A percentile compares a stretch with the other conserved stretches of the same genome.
Evolutionary conservation across 1,140 invertebrate species (phyloP).

Genomic region (Musca domestica): DNA sequence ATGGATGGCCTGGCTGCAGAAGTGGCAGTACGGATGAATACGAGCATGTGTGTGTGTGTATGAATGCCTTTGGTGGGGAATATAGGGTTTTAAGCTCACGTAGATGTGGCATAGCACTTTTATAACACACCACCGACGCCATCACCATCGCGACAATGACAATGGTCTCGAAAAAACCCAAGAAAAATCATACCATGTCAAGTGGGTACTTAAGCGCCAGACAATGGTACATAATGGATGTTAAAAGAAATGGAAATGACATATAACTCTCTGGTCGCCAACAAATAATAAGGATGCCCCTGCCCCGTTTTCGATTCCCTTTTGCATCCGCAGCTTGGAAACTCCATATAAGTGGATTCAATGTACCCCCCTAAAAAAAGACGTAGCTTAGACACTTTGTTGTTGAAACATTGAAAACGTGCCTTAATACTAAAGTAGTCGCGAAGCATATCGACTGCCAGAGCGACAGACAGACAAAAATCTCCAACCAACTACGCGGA

Average conservation of each 20-base stretch:
- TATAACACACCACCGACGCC: too few relatives aligned
- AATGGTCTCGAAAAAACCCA: constrained; percentile 22
- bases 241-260: constrained; percentile 22
- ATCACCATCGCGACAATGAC: too few relatives aligned
- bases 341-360: too few relatives aligned
- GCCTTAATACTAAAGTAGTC: neutral
- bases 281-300: too few relatives aligned
- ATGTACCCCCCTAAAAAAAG: too few relatives aligned
- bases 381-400: too few relatives aligned
- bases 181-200: constrained; percentile 29
- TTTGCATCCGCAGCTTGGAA: too few relatives aligned
- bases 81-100: too few relatives aligned
- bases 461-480: neutral
- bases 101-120: too few relatives aligned
- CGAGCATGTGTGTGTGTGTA: constrained; percentile 1
- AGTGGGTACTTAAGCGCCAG: constrained; percentile 32
- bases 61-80: too few relatives aligned
- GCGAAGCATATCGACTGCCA: too few relatives aligned
- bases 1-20: neutral
- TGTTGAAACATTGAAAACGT: constrained; percentile 18
- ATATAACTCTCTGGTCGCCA: neutral
- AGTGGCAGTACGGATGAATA: neutral
- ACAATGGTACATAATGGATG: constrained; percentile 17
- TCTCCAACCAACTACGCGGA: neutral
- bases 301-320: too few relatives aligned